Base-by-base conservation (phyloP, 2,113 vertebrate genomes). In the Oryzias melastigma region DNA sequence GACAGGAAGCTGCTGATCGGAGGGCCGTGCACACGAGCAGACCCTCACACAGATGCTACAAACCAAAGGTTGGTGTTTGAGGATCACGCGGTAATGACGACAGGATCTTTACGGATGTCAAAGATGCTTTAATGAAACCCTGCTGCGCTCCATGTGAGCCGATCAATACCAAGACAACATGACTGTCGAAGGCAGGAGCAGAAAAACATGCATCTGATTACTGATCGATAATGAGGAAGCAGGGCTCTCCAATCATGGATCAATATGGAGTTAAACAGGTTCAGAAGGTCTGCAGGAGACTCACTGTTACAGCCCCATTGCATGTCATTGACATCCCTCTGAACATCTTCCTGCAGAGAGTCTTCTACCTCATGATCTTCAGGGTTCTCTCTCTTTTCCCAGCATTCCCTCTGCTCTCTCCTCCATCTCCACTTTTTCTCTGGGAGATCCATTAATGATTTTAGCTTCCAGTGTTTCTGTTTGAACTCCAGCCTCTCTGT, bases 161-260 rank as follows among this genome's bases (percentile, higher is more conserved):
- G 8, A 52, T 73, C 78, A 69, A 62, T 62, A 65, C n/a, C 0
- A 12, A 1, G 41, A 58, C 40, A 62, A 46, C 63, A 48, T 27
- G 0, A 64, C 67, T 68, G 19, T 17, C 41, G 8, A 64, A 56
- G 42, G 17, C 43, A 24, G n/a, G 4, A 63, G 14, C 22, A 47
- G 45, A 59, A 64, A 59, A 68, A 80, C 47, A 45, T 65, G 44
- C 0, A 55, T 58, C 53, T 70, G 49, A 65, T 63, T 20, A 27
- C 62, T 2, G 47, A 54, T 69, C 60, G 10, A 62, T 62, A 7
- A 22, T 0, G 1, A 42, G 64, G 49, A 41, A 59, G 49, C 45
- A 49, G 41, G 1, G n/a, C 47, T 53, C 48, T 4, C 57, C 50
- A 45, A 52, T 63, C 63, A 16, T 50, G 1, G 58, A 66, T 76